Percentiles rank a stretch among this genome's conserved stretches.
These are phyloP conservation scores for Elaeidobius kamerunicus DNA, from an alignment of 2,888 invertebrate genomes.

Conservation along the genomic window DNA sequence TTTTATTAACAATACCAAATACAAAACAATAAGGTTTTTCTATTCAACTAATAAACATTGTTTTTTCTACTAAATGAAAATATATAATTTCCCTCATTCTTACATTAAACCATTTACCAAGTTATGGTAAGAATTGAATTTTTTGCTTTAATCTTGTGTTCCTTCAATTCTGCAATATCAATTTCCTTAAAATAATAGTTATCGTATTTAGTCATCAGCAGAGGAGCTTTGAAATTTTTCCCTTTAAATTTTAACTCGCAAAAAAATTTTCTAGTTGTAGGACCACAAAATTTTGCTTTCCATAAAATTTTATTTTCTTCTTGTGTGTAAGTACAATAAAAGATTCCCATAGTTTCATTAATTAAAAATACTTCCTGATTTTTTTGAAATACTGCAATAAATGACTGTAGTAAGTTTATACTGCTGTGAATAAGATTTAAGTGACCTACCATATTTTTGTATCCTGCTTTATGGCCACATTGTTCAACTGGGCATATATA, in stretches of 20 bases:
- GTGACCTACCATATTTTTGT: conserved; percentile 36
- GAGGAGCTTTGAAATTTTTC: conserved; percentile 33
- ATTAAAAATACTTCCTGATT: conserved; percentile 37
- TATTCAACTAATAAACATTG: background rate
- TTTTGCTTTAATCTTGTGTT: conserved; percentile 39
- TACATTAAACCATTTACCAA: conserved; percentile 3
- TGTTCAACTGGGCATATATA: conserved; percentile 38
- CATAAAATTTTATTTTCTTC: conserved; percentile 33
- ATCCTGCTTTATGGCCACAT: conserved; percentile 35
- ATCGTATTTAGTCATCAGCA: conserved; percentile 33
- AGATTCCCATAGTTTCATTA: conserved; percentile 38
- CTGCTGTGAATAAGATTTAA: conserved; percentile 40
- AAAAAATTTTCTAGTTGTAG: conserved; percentile 37
- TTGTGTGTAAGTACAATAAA: conserved; percentile 34
- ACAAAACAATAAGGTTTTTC: too few relatives aligned
- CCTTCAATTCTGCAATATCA: conserved; percentile 37
- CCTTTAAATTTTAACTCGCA: conserved; percentile 40
- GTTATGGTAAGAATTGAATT: conserved; percentile 39
- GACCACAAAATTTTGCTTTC: conserved; percentile 40
- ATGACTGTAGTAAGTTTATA: conserved; percentile 34
- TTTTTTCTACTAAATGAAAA: too few relatives aligned
- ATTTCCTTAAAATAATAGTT: conserved; percentile 34
- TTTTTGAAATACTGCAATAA: conserved; percentile 39
- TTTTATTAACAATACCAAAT: too few relatives aligned
- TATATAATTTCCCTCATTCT: background rate